These are phyloP conservation scores for Drosophila histrio DNA, from an alignment of 2,888 invertebrate genomes.

Conservation along the genomic window DNA sequence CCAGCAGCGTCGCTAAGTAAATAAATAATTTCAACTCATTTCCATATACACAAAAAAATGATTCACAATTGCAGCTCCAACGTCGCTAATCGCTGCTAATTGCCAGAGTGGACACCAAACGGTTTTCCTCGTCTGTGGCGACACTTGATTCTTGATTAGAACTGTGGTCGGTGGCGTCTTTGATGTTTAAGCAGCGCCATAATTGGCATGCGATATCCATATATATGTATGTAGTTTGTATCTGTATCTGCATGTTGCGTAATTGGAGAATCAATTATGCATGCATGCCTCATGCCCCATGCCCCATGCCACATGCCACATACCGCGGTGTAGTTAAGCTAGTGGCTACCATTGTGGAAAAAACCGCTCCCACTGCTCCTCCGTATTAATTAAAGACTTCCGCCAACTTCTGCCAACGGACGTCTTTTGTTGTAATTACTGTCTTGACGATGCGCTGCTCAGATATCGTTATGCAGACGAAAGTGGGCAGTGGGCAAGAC, in stretches of 20 bases:
- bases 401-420: constrained; percentile 50
- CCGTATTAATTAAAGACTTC: constrained; percentile 79
- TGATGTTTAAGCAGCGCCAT: constrained; percentile 33
- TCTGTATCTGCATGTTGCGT: constrained; percentile 52
- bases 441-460: constrained; percentile 50
- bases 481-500: constrained; percentile 1
- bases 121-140: constrained; percentile 12
- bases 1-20: constrained; percentile 12
- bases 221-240: background rate
- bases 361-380: constrained; percentile 26
- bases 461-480: constrained; percentile 27
- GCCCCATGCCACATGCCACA: background rate
- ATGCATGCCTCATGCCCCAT: constrained; percentile 39
- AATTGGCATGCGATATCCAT: constrained; percentile 22
- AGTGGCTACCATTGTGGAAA: constrained; percentile 31
- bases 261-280: constrained; percentile 72
- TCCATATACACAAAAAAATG: constrained; percentile 15
- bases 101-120: constrained; percentile 23
- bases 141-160: constrained; percentile 51
- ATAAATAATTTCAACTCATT: constrained; percentile 25
- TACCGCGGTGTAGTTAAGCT: background rate
- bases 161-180: constrained; percentile 27
- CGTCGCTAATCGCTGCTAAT: constrained; percentile 39
- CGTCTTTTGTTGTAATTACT: constrained; percentile 72
- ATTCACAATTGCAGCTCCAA: constrained; percentile 32